Base-by-base conservation (phyloP, 1,140 invertebrate species). In the Drosophila nigrodunni region DNA sequence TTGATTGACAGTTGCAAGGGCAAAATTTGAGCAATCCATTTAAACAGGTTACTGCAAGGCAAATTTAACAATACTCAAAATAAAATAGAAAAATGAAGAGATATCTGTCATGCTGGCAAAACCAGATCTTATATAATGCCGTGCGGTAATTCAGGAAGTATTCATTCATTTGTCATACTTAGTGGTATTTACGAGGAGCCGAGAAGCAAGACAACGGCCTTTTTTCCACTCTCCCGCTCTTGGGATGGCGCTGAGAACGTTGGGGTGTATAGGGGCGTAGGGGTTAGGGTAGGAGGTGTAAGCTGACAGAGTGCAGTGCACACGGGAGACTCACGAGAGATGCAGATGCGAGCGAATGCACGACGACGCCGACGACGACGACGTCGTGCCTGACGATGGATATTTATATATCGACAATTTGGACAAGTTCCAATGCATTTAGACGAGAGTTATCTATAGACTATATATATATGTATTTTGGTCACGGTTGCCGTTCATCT, bases 351-450 rank as follows among this genome's bases (percentile, higher is more conserved):
- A 54, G 35, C 61, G 62, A 57, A 15, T 39, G 60, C 37, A 47
- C 69, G 69, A 76, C 64, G 34, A 55, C 60, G 55, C 49, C 7
- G 13, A 15, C 54, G 30, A 37, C 80, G 73, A 72, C 69, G 44
- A 74, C 74, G 49, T 58, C 49, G 37, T 18, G 82, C 68, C 78
- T 72, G 86, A 83, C 78, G 83, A 89, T 88, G 74, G 80, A 83
- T 91, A 91, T 91, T 91, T 91, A 79, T 91, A 91, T 91, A 88
- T 83, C 80, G 72, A 77, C 83, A 82, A 90, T 91, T 91, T 91
- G 88, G 88, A 91, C 77, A 72, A 67, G 78, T 88, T 91, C 88
- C 88, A 91, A 91, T 91, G 88, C 89, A 88, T 91, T 91, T 89
- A 91, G 66, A 44, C 71, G 67, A 83, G 78, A 91, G 80, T 88